Evolutionary conservation across 2,888 invertebrate genomes (phyloP).

Genomic region (Lamellibrachia columna): DNA sequence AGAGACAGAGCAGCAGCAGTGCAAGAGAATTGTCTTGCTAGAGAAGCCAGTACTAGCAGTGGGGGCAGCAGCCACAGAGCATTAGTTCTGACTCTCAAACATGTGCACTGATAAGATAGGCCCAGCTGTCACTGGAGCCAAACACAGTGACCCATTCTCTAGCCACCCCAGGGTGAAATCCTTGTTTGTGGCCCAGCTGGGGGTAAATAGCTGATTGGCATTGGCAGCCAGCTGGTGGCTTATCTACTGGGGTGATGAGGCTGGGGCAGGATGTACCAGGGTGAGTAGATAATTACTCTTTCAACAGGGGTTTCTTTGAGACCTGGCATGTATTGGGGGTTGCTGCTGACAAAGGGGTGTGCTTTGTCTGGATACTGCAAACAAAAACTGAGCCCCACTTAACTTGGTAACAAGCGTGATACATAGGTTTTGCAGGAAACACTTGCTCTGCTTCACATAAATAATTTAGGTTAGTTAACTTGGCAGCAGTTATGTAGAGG

Average conservation of each 20-base stretch:
- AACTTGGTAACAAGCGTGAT: neutral
- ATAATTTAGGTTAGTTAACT: neutral
- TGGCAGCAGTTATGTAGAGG: neutral
- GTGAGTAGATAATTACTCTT: neutral
- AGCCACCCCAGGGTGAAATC: neutral
- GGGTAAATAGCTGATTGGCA: neutral
- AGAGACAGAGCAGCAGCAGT: no score
- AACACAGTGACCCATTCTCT: neutral
- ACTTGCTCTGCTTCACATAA: no score
- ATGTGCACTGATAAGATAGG: neutral
- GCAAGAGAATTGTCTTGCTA: no score
- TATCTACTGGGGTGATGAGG: neutral
- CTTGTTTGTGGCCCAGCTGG: neutral
- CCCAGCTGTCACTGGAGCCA: neutral
- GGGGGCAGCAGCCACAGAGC: neutral
- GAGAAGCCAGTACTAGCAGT: neutral
- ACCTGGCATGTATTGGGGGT: neutral
- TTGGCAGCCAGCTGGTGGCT: constrained; percentile 1
- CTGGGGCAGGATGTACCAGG: neutral
- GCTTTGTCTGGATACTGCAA: neutral
- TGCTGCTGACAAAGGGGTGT: neutral
- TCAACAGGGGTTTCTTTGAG: neutral
- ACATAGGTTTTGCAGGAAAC: neutral
- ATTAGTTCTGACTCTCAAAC: neutral
- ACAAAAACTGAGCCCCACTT: neutral